A percentile compares a stretch with the other conserved stretches of the same genome.
Evolutionary conservation across 1,140 invertebrate species (phyloP).

Genomic region (Branchinecta lindahli): DNA sequence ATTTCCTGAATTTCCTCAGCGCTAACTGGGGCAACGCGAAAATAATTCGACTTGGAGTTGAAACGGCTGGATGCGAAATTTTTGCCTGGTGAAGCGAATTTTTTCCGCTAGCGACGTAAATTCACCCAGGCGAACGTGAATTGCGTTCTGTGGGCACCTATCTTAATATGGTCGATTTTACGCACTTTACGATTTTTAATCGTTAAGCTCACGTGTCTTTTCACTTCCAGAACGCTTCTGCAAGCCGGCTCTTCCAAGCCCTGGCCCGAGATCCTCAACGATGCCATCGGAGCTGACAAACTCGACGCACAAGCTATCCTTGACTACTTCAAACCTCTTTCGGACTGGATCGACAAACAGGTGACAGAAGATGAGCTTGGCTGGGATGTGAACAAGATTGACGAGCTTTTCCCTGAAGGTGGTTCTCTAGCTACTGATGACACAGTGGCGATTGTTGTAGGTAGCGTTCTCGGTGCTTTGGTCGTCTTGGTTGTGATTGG

Average conservation of each 20-base stretch:
- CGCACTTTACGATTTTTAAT: too few species aligned
- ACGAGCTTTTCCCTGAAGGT: neutral
- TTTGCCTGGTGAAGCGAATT: too few species aligned
- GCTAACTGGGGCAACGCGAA: too few species aligned
- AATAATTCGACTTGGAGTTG: too few species aligned
- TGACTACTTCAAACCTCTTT: conserved; percentile 78
- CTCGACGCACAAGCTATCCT: conserved; percentile 64
- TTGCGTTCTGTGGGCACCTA: too few species aligned
- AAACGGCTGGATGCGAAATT: too few species aligned
- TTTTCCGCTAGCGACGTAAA: too few species aligned
- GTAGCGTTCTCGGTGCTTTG: conserved; percentile 34
- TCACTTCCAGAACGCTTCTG: conserved; percentile 34
- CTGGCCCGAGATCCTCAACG: conserved; percentile 65
- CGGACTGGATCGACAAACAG: conserved; percentile 70
- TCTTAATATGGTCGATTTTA: too few species aligned
- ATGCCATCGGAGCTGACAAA: conserved; percentile 55
- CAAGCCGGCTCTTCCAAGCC: conserved; percentile 62
- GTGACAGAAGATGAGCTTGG: conserved; percentile 24
- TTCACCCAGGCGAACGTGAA: too few species aligned
- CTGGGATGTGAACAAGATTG: neutral
- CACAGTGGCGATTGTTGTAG: conserved; percentile 38
- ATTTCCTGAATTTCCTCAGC: too few species aligned
- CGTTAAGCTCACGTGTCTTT: too few species aligned
- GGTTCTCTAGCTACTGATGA: conserved; percentile 10
- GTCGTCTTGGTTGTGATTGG: conserved; percentile 38